Percentiles rank a stretch among this genome's conserved stretches.
These are phyloP conservation scores for Drosophila cracens DNA, from an alignment of 2,888 invertebrate species.

Conservation along the genomic window DNA sequence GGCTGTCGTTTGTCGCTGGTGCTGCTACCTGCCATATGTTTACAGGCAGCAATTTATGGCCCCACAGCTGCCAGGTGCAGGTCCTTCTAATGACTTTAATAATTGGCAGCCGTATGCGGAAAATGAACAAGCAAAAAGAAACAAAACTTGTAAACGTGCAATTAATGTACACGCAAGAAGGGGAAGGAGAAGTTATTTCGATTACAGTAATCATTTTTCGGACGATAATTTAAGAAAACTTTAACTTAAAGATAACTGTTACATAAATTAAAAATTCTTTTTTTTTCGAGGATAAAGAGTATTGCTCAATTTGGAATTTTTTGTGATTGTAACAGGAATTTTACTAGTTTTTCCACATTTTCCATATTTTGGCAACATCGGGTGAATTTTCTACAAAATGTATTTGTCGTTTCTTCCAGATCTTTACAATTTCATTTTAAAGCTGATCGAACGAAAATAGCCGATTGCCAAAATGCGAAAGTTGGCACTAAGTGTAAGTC, in stretches of 20 bases:
- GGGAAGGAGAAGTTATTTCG: not conserved
- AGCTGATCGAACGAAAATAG: conserved; percentile 3
- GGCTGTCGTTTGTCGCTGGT: conserved; percentile 57
- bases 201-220: not conserved
- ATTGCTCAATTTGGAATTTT: not conserved
- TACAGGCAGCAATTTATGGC: conserved; percentile 59
- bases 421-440: not conserved
- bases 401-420: not conserved
- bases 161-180: conserved; percentile 19
- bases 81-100: conserved; percentile 48
- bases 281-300: not conserved
- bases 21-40: conserved; percentile 46
- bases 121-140: not conserved
- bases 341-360: not conserved
- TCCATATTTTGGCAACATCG: not conserved
- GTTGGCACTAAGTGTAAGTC: conserved; percentile 41
- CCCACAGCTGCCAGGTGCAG: conserved; percentile 40
- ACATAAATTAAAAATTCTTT: not conserved
- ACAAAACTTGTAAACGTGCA: conserved; percentile 3
- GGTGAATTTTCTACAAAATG: not conserved
- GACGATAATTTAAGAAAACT: not conserved
- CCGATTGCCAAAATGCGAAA: conserved; percentile 27
- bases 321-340: not conserved
- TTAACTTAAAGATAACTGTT: not conserved
- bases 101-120: conserved; percentile 27